Evolutionary conservation across 2,888 invertebrate species (phyloP), one percentile per base, ranked within the genome.

Genomic region (Sphinx pinastri): DNA sequence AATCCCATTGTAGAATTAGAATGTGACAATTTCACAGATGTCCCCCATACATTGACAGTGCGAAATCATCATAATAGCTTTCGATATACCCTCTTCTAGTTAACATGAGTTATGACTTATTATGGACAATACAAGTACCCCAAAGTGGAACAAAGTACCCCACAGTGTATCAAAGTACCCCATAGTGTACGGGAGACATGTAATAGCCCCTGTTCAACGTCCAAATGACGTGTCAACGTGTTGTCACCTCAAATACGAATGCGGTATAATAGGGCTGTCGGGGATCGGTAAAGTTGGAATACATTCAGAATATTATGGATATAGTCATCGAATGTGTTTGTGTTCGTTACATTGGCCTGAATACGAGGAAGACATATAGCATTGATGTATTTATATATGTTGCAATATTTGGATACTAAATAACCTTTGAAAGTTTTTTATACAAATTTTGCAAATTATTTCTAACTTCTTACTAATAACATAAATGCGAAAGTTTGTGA

Each of bases 21-120:
- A 79, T 77, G 81, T 80, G 75, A 84, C 80, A 84, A 89, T 91
- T 89, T 87, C 87, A 89, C 90, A 89, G 88, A 86, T 88, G 86
- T 87, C 84, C 82, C 49, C 45, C 76, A 73, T 68, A 71, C 76
- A 75, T 68, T 68, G 54, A 83, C 85, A 82, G 77, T 78, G 77
- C 79, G 71, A 81, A 80, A 86, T 86, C 84, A 81, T 84, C 86
- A 88, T 89, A 89, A 89, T 88, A 80, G 84, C 81, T 86, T 83
- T 82, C 87, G 84, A 90, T 88, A 85, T 84, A 84, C 88, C 91
- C 89, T 82, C 84, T 80, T 85, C 83, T 81, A 85, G 84, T 85
- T 88, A 85, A 84, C 84, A 88, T 93, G 92, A 93, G 83, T 92
- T 93, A 94, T 92, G 90, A 91, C 88, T 89, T 91, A 88, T 91